These are phyloP conservation scores for Mormoops blainvillei DNA, from an alignment of 2,113 vertebrate species.

Conservation along the genomic window DNA sequence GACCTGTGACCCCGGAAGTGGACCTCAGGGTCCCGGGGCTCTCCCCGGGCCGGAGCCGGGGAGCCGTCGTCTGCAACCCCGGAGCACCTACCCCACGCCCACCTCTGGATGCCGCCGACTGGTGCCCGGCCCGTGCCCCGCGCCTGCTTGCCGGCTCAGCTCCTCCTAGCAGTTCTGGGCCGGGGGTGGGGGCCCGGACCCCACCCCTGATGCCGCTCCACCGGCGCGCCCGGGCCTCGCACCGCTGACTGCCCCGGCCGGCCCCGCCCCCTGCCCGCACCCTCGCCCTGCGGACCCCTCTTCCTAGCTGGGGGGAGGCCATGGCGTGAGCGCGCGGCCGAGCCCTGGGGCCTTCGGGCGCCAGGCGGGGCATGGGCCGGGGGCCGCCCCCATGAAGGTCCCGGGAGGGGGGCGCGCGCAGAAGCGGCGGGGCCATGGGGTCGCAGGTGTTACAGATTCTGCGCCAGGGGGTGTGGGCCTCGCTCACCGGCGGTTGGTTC, in stretches of 20 bases:
- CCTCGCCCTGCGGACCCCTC: not conserved
- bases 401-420: conserved; percentile 59
- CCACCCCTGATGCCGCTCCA: conserved; percentile 55
- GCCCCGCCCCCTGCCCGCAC: conserved; percentile 56
- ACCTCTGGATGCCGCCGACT: conserved; percentile 53
- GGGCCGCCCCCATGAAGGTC: conserved; percentile 77
- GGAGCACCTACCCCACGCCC: conserved; percentile 50
- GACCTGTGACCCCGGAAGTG: conserved; percentile 73
- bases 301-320: conserved; percentile 36
- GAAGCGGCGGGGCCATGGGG: conserved; percentile 75
- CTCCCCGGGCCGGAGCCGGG: not conserved
- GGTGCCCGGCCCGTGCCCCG: conserved; percentile 43
- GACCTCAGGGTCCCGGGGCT: conserved; percentile 26
- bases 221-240: not conserved
- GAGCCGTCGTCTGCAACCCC: not conserved
- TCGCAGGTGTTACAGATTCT: conserved; percentile 92
- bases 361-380: conserved; percentile 68
- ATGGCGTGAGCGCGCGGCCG: conserved; percentile 62
- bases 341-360: conserved; percentile 64
- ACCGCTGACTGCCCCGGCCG: not conserved
- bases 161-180: not conserved
- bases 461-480: conserved; percentile 93
- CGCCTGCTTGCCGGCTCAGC: not conserved
- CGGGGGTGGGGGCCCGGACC: conserved; percentile 14
- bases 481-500: conserved; percentile 92